These are phyloP conservation scores for Pristionchus fissidentatus DNA, from an alignment of 2,888 invertebrate species.

Conservation along the genomic window DNA sequence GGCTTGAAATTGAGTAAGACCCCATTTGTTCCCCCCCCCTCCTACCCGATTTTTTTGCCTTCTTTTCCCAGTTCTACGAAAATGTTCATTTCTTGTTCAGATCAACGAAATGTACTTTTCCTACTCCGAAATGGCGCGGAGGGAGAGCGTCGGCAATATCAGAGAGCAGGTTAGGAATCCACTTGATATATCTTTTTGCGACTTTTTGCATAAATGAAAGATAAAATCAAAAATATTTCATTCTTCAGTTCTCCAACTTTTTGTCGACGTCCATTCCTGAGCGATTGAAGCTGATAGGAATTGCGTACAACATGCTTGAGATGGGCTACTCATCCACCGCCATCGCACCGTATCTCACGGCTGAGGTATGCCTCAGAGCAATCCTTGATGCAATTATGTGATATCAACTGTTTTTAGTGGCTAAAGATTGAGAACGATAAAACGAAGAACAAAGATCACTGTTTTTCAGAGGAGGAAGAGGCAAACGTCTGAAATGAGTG, in stretches of 20 bases:
- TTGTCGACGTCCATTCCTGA: slow-evolving; percentile 31
- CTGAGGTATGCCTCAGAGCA: slow-evolving; percentile 21
- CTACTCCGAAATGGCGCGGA: slow-evolving; percentile 30
- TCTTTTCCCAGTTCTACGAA: too few species aligned
- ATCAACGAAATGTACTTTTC: slow-evolving; percentile 39
- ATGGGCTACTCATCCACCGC: slow-evolving; percentile 53
- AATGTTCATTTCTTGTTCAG: not conserved
- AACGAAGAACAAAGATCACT: not conserved
- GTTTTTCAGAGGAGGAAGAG: not conserved
- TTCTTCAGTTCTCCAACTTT: slow-evolving; percentile 42
- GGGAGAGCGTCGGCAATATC: slow-evolving; percentile 10
- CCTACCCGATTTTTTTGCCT: too few species aligned
- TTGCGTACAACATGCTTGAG: slow-evolving; percentile 61
- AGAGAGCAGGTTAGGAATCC: not conserved
- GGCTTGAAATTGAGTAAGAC: too few species aligned
- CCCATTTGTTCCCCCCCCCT: too few species aligned
- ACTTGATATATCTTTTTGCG: not conserved
- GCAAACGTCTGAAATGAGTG: slow-evolving; percentile 16
- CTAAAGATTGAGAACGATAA: not conserved
- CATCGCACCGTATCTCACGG: not conserved
- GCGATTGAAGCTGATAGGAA: slow-evolving; percentile 48
- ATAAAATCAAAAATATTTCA: not conserved
- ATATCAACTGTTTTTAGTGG: not conserved
- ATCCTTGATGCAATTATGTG: not conserved
- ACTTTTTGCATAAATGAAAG: not conserved